A percentile compares a stretch with the other conserved stretches of the same genome.
phyloP scores from a whole-genome alignment of 2,888 invertebrate species.

The Nephrotoma flavescens region DNA sequence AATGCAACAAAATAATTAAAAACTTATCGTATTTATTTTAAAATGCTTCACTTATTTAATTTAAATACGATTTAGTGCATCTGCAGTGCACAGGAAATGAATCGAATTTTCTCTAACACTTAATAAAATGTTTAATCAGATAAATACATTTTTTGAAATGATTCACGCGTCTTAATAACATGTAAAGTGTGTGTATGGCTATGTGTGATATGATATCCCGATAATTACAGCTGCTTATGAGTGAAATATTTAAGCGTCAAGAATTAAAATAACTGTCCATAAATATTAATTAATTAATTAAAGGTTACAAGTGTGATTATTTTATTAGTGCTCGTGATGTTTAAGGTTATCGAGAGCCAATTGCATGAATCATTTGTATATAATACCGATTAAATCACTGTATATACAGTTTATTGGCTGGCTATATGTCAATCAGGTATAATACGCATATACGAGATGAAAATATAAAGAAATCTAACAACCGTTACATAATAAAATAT shows the following conservation, averaged over 20 bases:
- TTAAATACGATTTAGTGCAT: background rate
- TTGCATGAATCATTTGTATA: background rate
- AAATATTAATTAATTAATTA: background rate
- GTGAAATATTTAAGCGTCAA: background rate
- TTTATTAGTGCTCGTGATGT: background rate
- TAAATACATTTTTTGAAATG: background rate
- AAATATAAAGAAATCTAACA: background rate
- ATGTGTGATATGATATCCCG: background rate
- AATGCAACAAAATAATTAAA: background rate
- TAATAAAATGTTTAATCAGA: background rate
- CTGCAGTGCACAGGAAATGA: background rate
- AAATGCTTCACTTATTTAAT: background rate
- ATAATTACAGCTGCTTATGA: background rate
- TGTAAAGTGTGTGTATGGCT: background rate
- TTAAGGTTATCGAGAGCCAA: background rate
- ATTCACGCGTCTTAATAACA: background rate
- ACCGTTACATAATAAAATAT: background rate
- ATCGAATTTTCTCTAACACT: background rate
- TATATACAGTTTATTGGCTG: background rate
- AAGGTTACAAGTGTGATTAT: background rate
- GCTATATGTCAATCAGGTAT: background rate
- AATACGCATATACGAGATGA: background rate
- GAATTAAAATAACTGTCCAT: background rate
- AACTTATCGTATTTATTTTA: background rate
- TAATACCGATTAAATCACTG: background rate